Conservation (phyloP, 2,113 vertebrate species). For the Cyprinodon brontotheroides region DNA sequence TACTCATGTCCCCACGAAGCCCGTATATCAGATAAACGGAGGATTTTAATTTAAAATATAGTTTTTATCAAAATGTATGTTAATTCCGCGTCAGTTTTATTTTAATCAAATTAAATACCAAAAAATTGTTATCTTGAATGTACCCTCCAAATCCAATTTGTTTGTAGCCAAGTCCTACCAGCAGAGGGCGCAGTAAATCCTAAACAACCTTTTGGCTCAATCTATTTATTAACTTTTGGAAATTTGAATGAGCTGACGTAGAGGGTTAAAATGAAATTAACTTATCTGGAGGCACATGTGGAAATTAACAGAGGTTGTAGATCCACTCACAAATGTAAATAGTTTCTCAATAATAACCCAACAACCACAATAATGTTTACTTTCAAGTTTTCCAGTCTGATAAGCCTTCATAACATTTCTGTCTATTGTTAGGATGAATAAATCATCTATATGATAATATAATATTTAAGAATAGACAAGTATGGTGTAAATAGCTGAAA, state of each 20-base stretch:
- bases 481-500: too few species aligned
- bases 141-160: not conserved
- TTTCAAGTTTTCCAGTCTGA: too few species aligned
- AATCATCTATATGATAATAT: too few species aligned
- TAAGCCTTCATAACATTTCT: too few species aligned
- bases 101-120: not conserved
- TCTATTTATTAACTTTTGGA: not conserved
- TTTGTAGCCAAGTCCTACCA: not conserved
- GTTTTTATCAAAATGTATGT: not conserved
- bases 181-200: slow-evolving; percentile 26
- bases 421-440: too few species aligned
- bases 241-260: too few species aligned
- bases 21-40: too few species aligned
- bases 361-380: not conserved
- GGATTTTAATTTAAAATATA: not conserved
- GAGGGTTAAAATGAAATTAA: too few species aligned
- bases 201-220: not conserved
- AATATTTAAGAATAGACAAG: too few species aligned
- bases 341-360: not conserved
- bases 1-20: not conserved
- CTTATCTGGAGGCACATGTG: not conserved
- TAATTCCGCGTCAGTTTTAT: not conserved
- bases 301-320: not conserved
- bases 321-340: too few species aligned
- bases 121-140: slow-evolving; percentile 39